Percentiles rank a stretch among this genome's conserved stretches.
phyloP scores from a whole-genome alignment of 1,140 invertebrate genomes.

The Aphidius ervi region DNA sequence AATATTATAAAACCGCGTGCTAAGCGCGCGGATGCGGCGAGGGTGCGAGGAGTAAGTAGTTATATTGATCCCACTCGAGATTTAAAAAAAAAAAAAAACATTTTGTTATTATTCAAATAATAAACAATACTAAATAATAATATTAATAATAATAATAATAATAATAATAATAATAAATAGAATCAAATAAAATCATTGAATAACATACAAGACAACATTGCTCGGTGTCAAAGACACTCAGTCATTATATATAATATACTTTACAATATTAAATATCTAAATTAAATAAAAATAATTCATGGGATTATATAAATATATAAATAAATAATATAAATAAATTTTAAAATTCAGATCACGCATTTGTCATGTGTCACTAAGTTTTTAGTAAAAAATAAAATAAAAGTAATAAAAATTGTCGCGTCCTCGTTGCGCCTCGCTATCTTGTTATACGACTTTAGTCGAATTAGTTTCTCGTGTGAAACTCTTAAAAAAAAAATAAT shows the following conservation, averaged over 20 bases:
- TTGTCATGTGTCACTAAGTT: constrained; percentile 20
- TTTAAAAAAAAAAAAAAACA: not conserved
- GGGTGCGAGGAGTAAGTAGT: constrained; percentile 13
- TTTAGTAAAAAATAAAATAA: constrained; percentile 15
- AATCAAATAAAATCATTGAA: too few relatives aligned
- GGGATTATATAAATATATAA: not conserved
- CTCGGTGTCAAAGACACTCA: too few relatives aligned
- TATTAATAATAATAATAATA: too few relatives aligned
- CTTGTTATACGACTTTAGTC: constrained; percentile 21
- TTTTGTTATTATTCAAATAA: not conserved
- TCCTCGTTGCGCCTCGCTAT: constrained; percentile 24
- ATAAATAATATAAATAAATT: constrained; percentile 2
- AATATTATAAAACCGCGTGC: constrained; percentile 12
- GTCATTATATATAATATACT: too few relatives aligned
- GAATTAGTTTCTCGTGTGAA: constrained; percentile 21
- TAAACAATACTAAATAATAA: not conserved
- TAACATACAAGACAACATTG: too few relatives aligned
- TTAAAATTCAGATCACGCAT: constrained; percentile 17
- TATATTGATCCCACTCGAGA: constrained; percentile 4
- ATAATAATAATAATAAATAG: too few relatives aligned
- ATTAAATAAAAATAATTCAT: not conserved
- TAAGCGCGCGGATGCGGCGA: constrained; percentile 19
- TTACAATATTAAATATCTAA: not conserved
- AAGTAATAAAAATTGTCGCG: constrained; percentile 13
- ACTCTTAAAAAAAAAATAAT: constrained; percentile 8